phyloP scores from a whole-genome alignment of 2,113 vertebrate genomes.

The Lanius ludovicianus region DNA sequence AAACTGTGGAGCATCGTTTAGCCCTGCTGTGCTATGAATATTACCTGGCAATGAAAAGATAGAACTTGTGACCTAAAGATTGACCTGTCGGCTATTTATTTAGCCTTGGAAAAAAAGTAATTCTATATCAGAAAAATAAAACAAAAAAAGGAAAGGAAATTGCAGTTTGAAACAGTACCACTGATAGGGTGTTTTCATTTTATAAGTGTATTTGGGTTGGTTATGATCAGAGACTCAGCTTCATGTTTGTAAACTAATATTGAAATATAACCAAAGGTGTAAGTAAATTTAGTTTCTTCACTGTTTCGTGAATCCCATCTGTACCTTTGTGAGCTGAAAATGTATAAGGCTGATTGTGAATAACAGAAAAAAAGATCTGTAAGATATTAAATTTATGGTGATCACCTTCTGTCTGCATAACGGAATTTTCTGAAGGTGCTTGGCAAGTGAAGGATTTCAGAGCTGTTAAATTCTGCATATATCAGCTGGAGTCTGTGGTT shows the following conservation, averaged over 20 bases:
- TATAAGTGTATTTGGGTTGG: not conserved
- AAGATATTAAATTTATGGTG: not conserved
- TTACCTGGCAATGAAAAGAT: slow-evolving; percentile 35
- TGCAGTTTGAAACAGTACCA: not conserved
- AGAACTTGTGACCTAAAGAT: not conserved
- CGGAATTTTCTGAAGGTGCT: not conserved
- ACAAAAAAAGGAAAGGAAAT: not conserved
- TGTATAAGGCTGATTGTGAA: not conserved
- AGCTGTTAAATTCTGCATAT: not conserved
- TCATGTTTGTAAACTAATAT: not conserved
- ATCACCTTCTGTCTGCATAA: not conserved
- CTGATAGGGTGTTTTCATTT: not conserved
- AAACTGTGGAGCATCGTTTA: slow-evolving; percentile 25
- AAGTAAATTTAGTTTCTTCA: not conserved
- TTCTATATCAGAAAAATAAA: not conserved
- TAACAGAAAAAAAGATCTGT: not conserved
- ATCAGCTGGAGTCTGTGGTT: not conserved
- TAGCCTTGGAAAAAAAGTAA: slow-evolving; percentile 11
- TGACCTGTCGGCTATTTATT: slow-evolving; percentile 34
- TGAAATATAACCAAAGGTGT: not conserved
- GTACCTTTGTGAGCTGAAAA: not conserved
- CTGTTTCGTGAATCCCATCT: not conserved
- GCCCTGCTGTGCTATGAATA: slow-evolving; percentile 39
- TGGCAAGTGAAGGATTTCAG: not conserved
- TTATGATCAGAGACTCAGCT: not conserved